Base-by-base conservation (phyloP, 2,888 invertebrate species). In the Noctua comes region DNA sequence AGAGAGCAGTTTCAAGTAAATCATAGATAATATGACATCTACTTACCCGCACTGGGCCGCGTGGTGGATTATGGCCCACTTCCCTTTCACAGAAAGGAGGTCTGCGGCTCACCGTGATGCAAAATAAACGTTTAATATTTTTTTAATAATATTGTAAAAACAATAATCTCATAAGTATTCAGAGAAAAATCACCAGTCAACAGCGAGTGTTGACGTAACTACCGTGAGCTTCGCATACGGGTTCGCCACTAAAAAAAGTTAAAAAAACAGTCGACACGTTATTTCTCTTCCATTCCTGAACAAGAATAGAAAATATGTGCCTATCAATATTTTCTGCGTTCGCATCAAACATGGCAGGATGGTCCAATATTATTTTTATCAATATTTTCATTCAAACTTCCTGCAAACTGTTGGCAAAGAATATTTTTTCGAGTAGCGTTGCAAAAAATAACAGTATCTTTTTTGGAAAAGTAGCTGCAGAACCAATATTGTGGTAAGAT, bases 371-470 rank as follows among this genome's bases (percentile, higher is more conserved):
- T 83, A 82, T 83, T 76, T 76, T 73, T 73, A 77, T 36, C 72
- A 70, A 86, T 86, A 83, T 86, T 83, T 82, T 83, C 62, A 54
- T 77, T 73, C 36, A 27, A 73, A 82, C 54, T 86, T 69, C 65
- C 72, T 64, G 77, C 36, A 62, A 69, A 86, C 72, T 54, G 62
- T 85, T 51, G 43, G 54, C 27, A 48, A 66, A 83, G 59, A 62
- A 70, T 83, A 66, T 77, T 85, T 86, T 80, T 73, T 82, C 5
- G 48, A 54, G 40, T 16, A 36, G 43, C 3, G 8, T 24, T 13
- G 21, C 36, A 7, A n/a, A n/a, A 69, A 40, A 64, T 40, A 1
- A 36, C 31, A 16, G 10, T 69, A 62, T 7, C 16, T 43, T 59
- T 68, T 27, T 54, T 27, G n/a, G 10, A 59, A 43, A 43, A 65